Evolutionary conservation across 2,113 vertebrate genomes (phyloP).

Genomic region (Octodon degus): DNA sequence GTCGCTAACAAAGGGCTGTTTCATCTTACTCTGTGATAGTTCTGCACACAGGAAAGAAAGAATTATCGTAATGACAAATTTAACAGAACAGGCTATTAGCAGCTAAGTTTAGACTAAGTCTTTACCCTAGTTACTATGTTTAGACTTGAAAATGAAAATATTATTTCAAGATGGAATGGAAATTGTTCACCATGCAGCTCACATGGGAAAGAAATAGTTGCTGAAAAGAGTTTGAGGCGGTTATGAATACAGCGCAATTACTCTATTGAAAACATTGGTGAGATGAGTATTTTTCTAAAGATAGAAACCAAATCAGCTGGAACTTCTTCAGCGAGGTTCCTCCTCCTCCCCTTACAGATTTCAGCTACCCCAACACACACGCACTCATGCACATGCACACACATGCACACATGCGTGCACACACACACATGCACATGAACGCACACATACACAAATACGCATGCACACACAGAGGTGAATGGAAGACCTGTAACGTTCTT

Average conservation of each 20-base stretch:
- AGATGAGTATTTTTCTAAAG: constrained; percentile 69
- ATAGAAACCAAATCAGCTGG: constrained; percentile 56
- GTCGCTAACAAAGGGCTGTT: constrained; percentile 71
- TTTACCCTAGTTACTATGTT: constrained; percentile 80
- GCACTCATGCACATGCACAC: neutral
- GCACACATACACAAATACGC: neutral
- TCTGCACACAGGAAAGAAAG: constrained; percentile 67
- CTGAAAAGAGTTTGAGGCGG: constrained; percentile 73
- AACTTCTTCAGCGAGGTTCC: neutral
- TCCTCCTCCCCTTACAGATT: neutral
- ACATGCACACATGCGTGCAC: neutral
- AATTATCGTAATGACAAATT: constrained; percentile 78
- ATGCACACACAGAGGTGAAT: neutral
- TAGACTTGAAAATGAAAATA: constrained; percentile 80
- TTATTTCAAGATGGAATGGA: constrained; percentile 76
- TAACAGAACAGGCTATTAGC: constrained; percentile 74
- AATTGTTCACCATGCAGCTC: constrained; percentile 68
- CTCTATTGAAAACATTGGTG: constrained; percentile 72
- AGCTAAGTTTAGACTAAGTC: constrained; percentile 78
- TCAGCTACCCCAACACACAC: neutral
- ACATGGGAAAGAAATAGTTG: constrained; percentile 71
- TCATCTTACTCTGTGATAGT: constrained; percentile 57
- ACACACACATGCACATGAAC: neutral
- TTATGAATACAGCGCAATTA: constrained; percentile 73
- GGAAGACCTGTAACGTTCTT: neutral